Percentiles rank a stretch among this genome's conserved stretches.
Conservation (phyloP, 2,888 invertebrate species). For the Vanessa cardui region DNA sequence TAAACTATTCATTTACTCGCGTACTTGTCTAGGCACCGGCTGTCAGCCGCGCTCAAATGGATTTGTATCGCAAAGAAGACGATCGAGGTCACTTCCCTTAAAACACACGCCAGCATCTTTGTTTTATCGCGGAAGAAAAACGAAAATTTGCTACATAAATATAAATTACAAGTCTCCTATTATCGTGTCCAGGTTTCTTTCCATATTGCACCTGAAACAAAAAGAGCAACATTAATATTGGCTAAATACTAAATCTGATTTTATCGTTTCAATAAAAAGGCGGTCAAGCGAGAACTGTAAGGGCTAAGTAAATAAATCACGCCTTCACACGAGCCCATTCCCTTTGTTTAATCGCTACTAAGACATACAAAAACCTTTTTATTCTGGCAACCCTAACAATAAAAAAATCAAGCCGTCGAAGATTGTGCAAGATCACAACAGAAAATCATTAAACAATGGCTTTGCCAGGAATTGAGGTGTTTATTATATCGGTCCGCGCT, state of each 20-base stretch:
- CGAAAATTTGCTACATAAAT: slow-evolving; percentile 50
- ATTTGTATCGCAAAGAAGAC: slow-evolving; percentile 60
- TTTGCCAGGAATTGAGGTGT: slow-evolving; percentile 81
- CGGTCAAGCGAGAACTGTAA: slow-evolving; percentile 71
- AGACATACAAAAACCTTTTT: slow-evolving; percentile 75
- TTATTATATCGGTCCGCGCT: slow-evolving; percentile 76
- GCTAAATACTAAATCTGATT: slow-evolving; percentile 24
- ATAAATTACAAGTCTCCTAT: slow-evolving; percentile 52
- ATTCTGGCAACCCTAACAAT: slow-evolving; percentile 67
- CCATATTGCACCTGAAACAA: slow-evolving; percentile 80
- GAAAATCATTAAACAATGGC: slow-evolving; percentile 81
- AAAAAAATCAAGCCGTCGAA: slow-evolving; percentile 66
- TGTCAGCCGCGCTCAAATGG: slow-evolving; percentile 76
- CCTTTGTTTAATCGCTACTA: slow-evolving; percentile 82
- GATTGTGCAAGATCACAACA: slow-evolving; percentile 82
- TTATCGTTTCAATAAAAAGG: slow-evolving; percentile 52
- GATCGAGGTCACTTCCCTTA: slow-evolving; percentile 69
- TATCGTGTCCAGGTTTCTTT: slow-evolving; percentile 54
- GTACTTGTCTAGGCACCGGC: slow-evolving; percentile 81
- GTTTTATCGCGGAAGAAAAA: slow-evolving; percentile 61
- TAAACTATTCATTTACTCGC: slow-evolving; percentile 44
- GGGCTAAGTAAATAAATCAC: slow-evolving; percentile 81
- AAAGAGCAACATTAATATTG: slow-evolving; percentile 50
- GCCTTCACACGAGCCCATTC: slow-evolving; percentile 73
- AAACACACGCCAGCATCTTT: slow-evolving; percentile 81